A percentile compares a stretch with the other conserved stretches of the same genome.
Evolutionary conservation across 2,113 vertebrate genomes (phyloP).

Genomic region (Nettapus auritus): DNA sequence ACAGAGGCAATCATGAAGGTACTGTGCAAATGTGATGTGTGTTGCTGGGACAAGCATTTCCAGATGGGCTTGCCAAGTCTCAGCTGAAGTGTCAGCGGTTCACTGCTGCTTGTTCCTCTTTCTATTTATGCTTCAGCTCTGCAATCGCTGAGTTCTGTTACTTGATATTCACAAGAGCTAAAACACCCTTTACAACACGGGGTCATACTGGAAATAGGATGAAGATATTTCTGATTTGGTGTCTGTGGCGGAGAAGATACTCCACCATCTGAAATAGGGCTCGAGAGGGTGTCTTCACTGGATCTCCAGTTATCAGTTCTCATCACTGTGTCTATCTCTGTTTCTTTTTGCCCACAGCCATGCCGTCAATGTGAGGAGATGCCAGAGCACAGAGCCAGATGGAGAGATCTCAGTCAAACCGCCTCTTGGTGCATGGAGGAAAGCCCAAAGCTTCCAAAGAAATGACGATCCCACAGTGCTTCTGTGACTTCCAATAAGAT

Average conservation of each 20-base stretch:
- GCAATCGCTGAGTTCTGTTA: conserved; percentile 13
- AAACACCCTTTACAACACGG: conserved; percentile 23
- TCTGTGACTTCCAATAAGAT: not conserved
- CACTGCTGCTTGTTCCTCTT: conserved; percentile 49
- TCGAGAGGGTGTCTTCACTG: not conserved
- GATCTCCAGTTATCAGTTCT: not conserved
- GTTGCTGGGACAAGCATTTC: conserved; percentile 42
- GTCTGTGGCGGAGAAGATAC: not conserved
- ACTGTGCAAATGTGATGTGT: not conserved
- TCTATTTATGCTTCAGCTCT: conserved; percentile 52
- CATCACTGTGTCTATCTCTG: not conserved
- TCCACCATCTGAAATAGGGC: not conserved
- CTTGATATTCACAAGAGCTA: conserved; percentile 24
- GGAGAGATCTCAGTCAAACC: not conserved
- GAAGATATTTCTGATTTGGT: conserved; percentile 7
- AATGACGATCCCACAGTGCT: not conserved
- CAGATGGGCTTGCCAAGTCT: conserved; percentile 37
- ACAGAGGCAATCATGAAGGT: not conserved
- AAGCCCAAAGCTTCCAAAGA: not conserved
- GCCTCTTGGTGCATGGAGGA: not conserved
- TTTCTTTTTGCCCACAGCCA: not conserved
- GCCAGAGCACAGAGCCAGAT: not conserved
- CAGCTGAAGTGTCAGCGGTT: conserved; percentile 32
- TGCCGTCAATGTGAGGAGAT: not conserved
- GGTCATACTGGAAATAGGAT: not conserved